Evolutionary conservation across 1,140 invertebrate species (phyloP), one percentile per base, ranked within the genome.

Genomic region (Cyrtorhinus lividipennis): DNA sequence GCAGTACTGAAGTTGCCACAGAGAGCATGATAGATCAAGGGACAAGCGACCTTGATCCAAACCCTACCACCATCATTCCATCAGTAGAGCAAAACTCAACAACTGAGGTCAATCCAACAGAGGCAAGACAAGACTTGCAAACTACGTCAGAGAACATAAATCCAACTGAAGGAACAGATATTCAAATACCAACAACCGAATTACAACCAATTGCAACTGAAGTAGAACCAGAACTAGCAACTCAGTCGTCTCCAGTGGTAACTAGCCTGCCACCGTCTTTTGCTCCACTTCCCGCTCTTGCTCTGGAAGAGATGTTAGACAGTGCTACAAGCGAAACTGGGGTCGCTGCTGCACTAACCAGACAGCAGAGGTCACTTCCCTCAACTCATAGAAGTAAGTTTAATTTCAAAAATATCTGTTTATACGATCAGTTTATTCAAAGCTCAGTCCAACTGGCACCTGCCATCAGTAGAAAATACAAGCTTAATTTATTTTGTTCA

Each of bases 161-260:
- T 18, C 10, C 30, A 60, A 53, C 65, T 25, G 64, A 62, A 57
- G 48, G 30, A 44, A 59, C 24, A 38, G 56, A 38, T 26, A 20
- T 15, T 23, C 53, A 64, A 57, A n/a, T 44, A 46, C 61, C 62
- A 18, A 62, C 62, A 23, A 67, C 65, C 45, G 56, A 45, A n/a
- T 25, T 45, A 5, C 8, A 38, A 61, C 25, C 24, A 26, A 44
- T 13, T 15, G 25, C 59, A 62, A 60, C 59, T 12, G 24, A 26
- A 18, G 26, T 12, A 38, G 38, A 13, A 30, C 56, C 27, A 23
- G 48, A 25, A 12, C 8, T 53, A 59, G 24, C 24, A 53, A 18
- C 44, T 25, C 45, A n/a, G n/a, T n/a, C n/a, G n/a, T n/a, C n/a
- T n/a, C n/a, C n/a, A n/a, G n/a, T n/a, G n/a, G n/a, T n/a, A n/a